Conservation (phyloP, 92 coral and sea anemone species). For the Paramuricea clavata region DNA sequence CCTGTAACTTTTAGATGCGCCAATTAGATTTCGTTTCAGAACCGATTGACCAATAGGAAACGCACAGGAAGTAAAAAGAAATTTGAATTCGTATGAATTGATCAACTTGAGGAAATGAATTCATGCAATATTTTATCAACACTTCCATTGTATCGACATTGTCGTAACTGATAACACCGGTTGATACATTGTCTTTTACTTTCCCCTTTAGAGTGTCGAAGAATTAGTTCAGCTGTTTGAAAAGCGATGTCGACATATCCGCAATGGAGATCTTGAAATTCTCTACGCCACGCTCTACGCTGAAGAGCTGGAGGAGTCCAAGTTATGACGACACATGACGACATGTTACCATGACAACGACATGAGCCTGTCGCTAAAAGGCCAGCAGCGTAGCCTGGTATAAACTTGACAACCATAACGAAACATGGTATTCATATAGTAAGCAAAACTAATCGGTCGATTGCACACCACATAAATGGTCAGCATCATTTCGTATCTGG, state of each 20-base stretch:
- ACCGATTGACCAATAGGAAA: too few relatives aligned
- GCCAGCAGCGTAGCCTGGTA: background rate
- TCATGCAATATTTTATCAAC: too few relatives aligned
- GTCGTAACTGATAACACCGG: background rate
- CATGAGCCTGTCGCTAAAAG: conserved; percentile 1
- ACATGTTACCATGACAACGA: background rate
- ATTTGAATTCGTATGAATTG: too few relatives aligned
- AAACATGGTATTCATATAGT: too few relatives aligned
- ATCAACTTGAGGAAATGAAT: too few relatives aligned
- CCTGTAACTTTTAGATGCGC: too few relatives aligned
- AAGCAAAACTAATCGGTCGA: too few relatives aligned
- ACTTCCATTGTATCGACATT: background rate
- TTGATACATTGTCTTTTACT: background rate
- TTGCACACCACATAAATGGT: too few relatives aligned
- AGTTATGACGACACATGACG: conserved; percentile 41
- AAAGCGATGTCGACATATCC: conserved; percentile 70
- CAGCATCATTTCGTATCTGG: too few relatives aligned
- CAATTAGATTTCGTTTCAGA: too few relatives aligned
- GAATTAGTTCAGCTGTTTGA: conserved; percentile 79
- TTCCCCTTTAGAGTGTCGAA: conserved; percentile 66
- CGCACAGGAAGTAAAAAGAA: too few relatives aligned
- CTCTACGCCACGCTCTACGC: conserved; percentile 77
- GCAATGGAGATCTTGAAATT: conserved; percentile 78
- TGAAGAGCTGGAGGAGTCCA: conserved; percentile 24
- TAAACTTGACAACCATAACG: background rate